phyloP scores from a whole-genome alignment of 2,113 vertebrate genomes.

The Xiphophorus couchianus region DNA sequence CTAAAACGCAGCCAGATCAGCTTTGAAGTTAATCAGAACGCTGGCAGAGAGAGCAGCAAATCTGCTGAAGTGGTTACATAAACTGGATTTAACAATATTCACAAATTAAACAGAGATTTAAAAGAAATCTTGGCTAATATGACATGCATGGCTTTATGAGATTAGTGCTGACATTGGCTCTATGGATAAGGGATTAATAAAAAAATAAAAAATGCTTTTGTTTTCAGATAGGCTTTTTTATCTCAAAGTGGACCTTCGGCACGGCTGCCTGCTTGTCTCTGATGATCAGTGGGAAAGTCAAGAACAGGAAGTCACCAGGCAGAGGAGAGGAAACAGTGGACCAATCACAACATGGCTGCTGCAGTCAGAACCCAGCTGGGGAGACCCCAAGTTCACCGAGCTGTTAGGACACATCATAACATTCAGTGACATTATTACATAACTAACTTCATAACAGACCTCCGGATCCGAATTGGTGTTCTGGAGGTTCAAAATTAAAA shows the following conservation, averaged over 20 bases:
- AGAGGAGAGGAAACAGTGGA: slow-evolving; percentile 33
- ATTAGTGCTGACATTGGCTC: neutral
- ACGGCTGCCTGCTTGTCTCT: neutral
- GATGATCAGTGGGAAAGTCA: slow-evolving; percentile 59
- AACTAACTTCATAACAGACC: slow-evolving; percentile 17
- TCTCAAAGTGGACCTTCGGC: neutral
- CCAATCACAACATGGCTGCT: slow-evolving; percentile 20
- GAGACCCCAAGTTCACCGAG: slow-evolving; percentile 3
- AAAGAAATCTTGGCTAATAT: neutral
- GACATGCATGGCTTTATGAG: neutral
- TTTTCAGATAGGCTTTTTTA: neutral
- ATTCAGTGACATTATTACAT: neutral
- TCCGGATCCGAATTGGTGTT: neutral
- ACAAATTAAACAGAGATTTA: neutral
- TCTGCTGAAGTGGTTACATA: slow-evolving; percentile 21
- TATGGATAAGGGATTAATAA: neutral
- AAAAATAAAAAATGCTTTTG: neutral
- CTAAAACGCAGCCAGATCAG: neutral
- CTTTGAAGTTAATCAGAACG: slow-evolving; percentile 24
- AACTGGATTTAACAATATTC: slow-evolving; percentile 15
- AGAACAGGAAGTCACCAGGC: slow-evolving; percentile 44
- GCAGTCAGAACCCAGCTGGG: neutral
- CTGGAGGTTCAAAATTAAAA: neutral
- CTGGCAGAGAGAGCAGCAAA: slow-evolving; percentile 3
- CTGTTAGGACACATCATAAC: neutral